Evolutionary conservation across 2,797 vertebrate species (phyloP), one percentile per base, ranked within the genome.

Genomic region (Crax fasciolata): DNA sequence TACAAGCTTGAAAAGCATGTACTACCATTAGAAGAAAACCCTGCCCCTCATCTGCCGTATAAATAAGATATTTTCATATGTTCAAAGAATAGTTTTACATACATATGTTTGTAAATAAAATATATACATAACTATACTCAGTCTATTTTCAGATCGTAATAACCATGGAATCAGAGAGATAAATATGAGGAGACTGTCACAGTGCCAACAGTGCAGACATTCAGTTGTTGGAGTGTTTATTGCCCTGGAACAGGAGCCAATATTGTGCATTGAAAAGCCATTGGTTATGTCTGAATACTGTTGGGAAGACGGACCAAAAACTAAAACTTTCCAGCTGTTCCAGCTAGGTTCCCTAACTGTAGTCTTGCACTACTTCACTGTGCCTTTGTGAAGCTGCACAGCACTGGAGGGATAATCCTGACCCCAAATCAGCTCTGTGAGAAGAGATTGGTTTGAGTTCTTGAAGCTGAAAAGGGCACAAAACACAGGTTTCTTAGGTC

Each of bases 231-330:
- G 35, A 89, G 38, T 70, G 32, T 89, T 93, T 93, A 89, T 77
- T 82, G 81, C 61, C 61, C 68, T 71, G 65, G 87, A 96, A 85
- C 61, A 71, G 68, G 17, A 85, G 81, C 72, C 75, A 93, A 92
- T 85, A 93, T 74, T 89, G 78, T 93, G 67, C 57, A 91, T 41
- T 87, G 78, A 89, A 94, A 95, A 92, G 38, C 30, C 62, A 82
- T 74, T 87, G 81, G 75, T 91, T 90, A 76, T 27, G 27, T 43
- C 72, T 91, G 81, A 87, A 59, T 23, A 10, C 38, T 74, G 44
- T 18, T 83, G 61, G 72, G 95, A 85, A 79, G 58, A 82, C 87
- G 52, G 52, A 89, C 17, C 32, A 92, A 68, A 90, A 87, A 93
- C 24, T 25, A 87, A 91, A 90, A 89, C 49, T 67, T 89, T 63